A percentile compares a stretch with the other conserved stretches of the same genome.
These are phyloP conservation scores for Cryptotermes secundus DNA, from an alignment of 1,140 invertebrate species.

Conservation along the genomic window DNA sequence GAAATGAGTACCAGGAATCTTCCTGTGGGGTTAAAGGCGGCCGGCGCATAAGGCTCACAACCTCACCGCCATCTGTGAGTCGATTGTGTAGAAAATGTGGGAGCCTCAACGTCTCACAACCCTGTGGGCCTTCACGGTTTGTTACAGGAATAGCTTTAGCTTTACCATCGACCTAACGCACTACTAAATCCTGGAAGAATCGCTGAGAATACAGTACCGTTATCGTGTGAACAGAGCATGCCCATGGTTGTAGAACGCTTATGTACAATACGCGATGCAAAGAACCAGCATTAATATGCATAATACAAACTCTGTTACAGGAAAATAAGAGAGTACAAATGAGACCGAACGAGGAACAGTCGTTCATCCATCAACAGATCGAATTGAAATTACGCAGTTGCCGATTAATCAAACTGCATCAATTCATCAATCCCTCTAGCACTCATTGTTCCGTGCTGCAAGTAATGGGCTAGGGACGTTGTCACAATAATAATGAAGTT, in stretches of 20 bases:
- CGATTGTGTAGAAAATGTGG: too few species aligned
- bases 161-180: too few species aligned
- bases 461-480: slow-evolving; percentile 18
- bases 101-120: too few species aligned
- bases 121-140: too few species aligned
- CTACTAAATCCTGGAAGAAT: too few species aligned
- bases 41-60: too few species aligned
- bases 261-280: neutral
- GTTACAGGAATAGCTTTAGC: too few species aligned
- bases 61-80: too few species aligned
- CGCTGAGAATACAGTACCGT: too few species aligned
- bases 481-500: slow-evolving; percentile 14
- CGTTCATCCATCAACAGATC: neutral
- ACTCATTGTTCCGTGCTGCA: neutral
- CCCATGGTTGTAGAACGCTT: neutral
- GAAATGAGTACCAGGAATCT: too few species aligned
- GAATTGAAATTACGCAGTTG: neutral
- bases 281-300: neutral
- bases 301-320: neutral
- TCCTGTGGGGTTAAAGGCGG: too few species aligned
- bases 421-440: neutral
- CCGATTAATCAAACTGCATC: slow-evolving; percentile 7
- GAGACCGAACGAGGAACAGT: neutral
- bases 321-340: neutral
- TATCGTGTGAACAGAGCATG: too few species aligned